Evolutionary conservation across 2,113 vertebrate species (phyloP).

Genomic region (Tetrax tetrax): DNA sequence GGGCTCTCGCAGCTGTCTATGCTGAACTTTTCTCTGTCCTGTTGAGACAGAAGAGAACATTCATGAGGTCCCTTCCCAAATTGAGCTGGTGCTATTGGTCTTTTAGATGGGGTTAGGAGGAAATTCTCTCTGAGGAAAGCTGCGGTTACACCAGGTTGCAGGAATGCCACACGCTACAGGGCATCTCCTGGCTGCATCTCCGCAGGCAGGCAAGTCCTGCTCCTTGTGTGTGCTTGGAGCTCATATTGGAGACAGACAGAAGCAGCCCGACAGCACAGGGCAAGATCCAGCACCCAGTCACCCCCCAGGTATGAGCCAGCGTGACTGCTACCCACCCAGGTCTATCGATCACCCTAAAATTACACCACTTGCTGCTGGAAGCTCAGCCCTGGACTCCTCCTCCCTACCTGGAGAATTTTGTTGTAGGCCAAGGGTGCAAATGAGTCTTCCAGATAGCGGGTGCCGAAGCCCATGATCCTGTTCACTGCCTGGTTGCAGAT

Average conservation of each 20-base stretch:
- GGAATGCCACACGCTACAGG: accelerated
- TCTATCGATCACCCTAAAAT: neutral
- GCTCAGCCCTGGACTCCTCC: neutral
- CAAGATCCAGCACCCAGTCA: neutral
- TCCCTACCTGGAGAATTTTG: constrained; percentile 64
- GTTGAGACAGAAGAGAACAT: neutral
- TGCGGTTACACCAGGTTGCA: neutral
- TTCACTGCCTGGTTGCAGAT: constrained; percentile 77
- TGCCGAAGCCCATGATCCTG: constrained; percentile 84
- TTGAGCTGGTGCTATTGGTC: neutral
- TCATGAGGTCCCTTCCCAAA: neutral
- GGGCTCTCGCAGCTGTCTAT: constrained; percentile 43
- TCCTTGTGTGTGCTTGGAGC: neutral
- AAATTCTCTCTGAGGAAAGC: neutral
- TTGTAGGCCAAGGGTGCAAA: constrained; percentile 69
- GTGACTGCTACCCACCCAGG: neutral
- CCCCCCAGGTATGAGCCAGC: neutral
- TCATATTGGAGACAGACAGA: neutral
- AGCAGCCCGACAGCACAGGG: neutral
- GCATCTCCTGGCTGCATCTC: neutral
- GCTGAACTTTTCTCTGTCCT: neutral
- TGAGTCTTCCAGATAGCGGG: constrained; percentile 76
- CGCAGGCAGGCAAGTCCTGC: neutral
- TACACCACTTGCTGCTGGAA: neutral
- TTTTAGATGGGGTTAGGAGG: neutral